Evolutionary conservation across 2,888 invertebrate genomes (phyloP).

Genomic region (Patella pellucida): DNA sequence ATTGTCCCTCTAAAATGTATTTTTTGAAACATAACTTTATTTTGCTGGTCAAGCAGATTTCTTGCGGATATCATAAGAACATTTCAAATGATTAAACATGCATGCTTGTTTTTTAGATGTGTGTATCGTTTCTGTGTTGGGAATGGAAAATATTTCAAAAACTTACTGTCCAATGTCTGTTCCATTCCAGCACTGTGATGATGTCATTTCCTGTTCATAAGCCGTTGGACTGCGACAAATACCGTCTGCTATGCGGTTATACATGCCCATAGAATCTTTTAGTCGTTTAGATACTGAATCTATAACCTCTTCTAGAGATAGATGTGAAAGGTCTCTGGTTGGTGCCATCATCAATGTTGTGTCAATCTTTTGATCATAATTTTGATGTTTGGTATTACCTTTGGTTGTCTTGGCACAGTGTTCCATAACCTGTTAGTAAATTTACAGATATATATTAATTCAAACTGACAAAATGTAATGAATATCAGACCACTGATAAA

Average conservation of each 20-base stretch:
- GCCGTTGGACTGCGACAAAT: slow-evolving; percentile 43
- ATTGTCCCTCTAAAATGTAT: too few relatives aligned
- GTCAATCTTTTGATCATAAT: slow-evolving; percentile 9
- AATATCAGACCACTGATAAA: too few relatives aligned
- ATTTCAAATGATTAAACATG: neutral
- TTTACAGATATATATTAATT: neutral
- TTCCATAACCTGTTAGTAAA: slow-evolving; percentile 13
- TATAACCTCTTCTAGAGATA: slow-evolving; percentile 34
- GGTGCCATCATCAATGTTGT: slow-evolving; percentile 9
- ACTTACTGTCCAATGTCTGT: slow-evolving; percentile 45
- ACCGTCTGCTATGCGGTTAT: slow-evolving; percentile 47
- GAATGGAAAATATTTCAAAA: neutral
- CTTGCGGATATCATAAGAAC: too few relatives aligned
- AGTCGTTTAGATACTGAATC: slow-evolving; percentile 35
- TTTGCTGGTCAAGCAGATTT: too few relatives aligned
- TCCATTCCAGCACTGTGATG: slow-evolving; percentile 53
- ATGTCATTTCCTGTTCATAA: slow-evolving; percentile 67
- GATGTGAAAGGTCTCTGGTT: slow-evolving; percentile 23
- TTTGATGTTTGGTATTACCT: neutral
- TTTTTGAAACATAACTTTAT: too few relatives aligned
- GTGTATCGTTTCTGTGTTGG: neutral
- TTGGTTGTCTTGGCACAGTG: slow-evolving; percentile 14
- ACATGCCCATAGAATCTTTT: slow-evolving; percentile 47
- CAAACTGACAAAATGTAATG: too few relatives aligned
- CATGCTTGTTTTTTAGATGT: neutral